These are phyloP conservation scores for Zophobas morio DNA, from an alignment of 1,140 invertebrate species.

Conservation along the genomic window DNA sequence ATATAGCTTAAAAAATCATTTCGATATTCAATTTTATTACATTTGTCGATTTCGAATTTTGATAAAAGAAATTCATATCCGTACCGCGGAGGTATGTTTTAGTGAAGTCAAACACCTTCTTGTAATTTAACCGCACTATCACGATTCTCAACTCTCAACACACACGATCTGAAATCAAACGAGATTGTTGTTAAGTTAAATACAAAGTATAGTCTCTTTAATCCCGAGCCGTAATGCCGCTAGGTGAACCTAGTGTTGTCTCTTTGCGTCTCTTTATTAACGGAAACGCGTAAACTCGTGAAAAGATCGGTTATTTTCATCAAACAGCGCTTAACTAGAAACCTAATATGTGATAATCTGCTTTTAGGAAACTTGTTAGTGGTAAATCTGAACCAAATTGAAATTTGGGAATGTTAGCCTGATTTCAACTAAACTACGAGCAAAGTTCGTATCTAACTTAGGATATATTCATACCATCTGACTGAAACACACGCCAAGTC, in stretches of 20 bases:
- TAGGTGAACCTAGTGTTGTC: conserved; percentile 26
- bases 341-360: conserved; percentile 54
- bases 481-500: conserved; percentile 36
- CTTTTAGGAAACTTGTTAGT: conserved; percentile 51
- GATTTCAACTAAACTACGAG: conserved; percentile 51
- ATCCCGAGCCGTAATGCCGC: conserved; percentile 1
- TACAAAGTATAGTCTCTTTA: conserved; percentile 11
- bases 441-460: conserved; percentile 46
- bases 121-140: no score
- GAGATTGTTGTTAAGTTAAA: conserved; percentile 21
- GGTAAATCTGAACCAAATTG: conserved; percentile 53
- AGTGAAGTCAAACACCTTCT: not conserved
- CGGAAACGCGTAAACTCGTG: conserved; percentile 36
- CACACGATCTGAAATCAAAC: conserved; percentile 15
- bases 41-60: no score
- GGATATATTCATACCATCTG: conserved; percentile 47
- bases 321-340: conserved; percentile 45
- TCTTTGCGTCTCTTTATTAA: conserved; percentile 40
- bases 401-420: conserved; percentile 53
- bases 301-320: conserved; percentile 44
- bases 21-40: no score
- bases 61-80: no score
- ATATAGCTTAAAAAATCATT: not conserved
- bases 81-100: not conserved
- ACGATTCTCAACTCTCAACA: no score